Percentiles rank a stretch among this genome's conserved stretches.
Conservation (phyloP, 2,888 invertebrate genomes). For the Pyralis farinalis region DNA sequence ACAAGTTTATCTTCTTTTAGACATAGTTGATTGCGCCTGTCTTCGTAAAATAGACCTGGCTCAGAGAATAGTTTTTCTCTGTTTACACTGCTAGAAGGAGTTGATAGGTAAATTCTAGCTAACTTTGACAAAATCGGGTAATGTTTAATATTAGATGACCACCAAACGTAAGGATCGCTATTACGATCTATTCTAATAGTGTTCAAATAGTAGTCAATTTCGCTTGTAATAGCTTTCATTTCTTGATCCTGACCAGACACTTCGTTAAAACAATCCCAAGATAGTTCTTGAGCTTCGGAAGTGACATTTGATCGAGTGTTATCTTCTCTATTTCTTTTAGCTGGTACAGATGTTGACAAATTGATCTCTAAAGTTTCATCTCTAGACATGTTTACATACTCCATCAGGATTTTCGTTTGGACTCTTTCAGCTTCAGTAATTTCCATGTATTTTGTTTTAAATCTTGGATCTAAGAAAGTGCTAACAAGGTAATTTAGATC, state of each 20-base stretch:
- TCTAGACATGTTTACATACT: conserved; percentile 14
- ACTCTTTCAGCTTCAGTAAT: conserved; percentile 15
- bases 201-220: conserved; percentile 5
- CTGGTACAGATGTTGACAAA: conserved; percentile 11
- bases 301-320: conserved; percentile 15
- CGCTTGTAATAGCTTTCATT: not conserved
- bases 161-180: conserved; percentile 18
- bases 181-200: conserved; percentile 19
- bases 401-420: conserved; percentile 13
- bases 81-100: conserved; percentile 18
- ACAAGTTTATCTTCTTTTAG: conserved; percentile 19
- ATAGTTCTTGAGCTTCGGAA: conserved; percentile 18
- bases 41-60: conserved; percentile 20
- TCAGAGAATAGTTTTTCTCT: conserved; percentile 22
- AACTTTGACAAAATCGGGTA: conserved; percentile 17
- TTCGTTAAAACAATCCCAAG: conserved; percentile 22
- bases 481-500: conserved; percentile 19
- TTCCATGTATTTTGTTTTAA: conserved; percentile 14
- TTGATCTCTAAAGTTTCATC: conserved; percentile 11
- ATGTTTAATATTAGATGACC: conserved; percentile 16
- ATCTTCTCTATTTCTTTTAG: conserved; percentile 16
- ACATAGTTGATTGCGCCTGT: conserved; percentile 17
- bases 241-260: conserved; percentile 13
- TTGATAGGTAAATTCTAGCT: conserved; percentile 17
- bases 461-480: conserved; percentile 18